phyloP scores from a whole-genome alignment of 2,113 vertebrate species.

The Pedetes capensis region DNA sequence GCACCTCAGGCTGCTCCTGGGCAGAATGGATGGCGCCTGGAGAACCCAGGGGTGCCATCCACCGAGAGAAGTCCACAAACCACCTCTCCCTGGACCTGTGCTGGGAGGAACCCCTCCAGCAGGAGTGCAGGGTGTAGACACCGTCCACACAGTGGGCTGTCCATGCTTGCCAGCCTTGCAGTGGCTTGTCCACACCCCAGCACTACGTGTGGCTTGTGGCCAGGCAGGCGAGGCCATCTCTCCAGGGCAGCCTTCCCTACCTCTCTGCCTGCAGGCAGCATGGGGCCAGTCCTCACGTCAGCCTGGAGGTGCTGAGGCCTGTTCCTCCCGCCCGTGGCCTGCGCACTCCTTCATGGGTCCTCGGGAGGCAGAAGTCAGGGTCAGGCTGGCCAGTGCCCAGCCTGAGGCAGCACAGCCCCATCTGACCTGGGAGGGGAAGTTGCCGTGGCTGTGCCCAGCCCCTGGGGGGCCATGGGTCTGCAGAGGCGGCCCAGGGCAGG shows the following conservation, averaged over 20 bases:
- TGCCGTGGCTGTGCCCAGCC: accelerated
- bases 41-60: slow-evolving; percentile 83
- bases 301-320: not conserved
- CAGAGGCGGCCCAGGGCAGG: not conserved
- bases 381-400: too few species aligned
- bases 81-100: slow-evolving; percentile 87
- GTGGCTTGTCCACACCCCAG: not conserved
- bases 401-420: too few species aligned
- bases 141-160: not conserved
- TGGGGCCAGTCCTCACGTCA: not conserved
- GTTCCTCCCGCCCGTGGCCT: accelerated
- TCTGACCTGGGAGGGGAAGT: not conserved
- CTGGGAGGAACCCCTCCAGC: slow-evolving; percentile 84
- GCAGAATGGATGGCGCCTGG: slow-evolving; percentile 80
- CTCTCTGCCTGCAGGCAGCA: too few species aligned
- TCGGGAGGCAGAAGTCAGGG: not conserved
- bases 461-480: accelerated
- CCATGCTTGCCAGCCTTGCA: not conserved
- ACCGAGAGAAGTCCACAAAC: slow-evolving; percentile 86
- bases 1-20: slow-evolving; percentile 82
- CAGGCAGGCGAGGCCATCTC: not conserved
- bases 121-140: slow-evolving; percentile 88
- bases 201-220: not conserved
- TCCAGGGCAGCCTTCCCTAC: not conserved
- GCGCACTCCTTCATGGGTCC: accelerated